Base-by-base conservation (phyloP, 2,797 vertebrate species). In the Cynopterus sphinx region DNA sequence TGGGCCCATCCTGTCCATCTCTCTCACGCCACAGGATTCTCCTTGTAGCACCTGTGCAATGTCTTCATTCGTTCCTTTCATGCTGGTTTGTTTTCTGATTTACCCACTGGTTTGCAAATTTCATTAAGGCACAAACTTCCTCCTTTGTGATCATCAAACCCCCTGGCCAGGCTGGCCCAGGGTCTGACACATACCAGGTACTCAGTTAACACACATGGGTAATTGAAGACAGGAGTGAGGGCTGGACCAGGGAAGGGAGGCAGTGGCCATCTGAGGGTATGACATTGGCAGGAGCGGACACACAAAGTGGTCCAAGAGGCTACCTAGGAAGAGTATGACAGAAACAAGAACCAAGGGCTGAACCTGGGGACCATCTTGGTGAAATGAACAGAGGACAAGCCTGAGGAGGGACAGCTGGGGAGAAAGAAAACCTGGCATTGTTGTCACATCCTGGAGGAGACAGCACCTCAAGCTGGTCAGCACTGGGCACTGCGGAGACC, bases 21-120 rank as follows among this genome's bases (percentile, higher is more conserved):
- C 13, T 3, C 19, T 24, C 13, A 3, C 15, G 28, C 51, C 43
- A 26, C 0, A 2, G n/a, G 16, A 2, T 5, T 41, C 22, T 55
- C 59, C 28, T 51, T 2, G 2, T 43, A 31, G 51, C 19, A 3
- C 31, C 43, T 26, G 6, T 2, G 1, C 5, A 2, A 13, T 12
- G 5, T 41, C 43, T 39, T 78, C 39, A 41, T 65, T 46, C 5
- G 0, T 41, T 70, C 13, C 26, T 57, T 73, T 78, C 41, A 41
- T 53, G 24, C 81, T 59, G 2, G 0, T 33, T 9, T 46, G 10
- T 71, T 53, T 6, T 73, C 39, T 13, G 10, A 22, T 19, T 57
- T 13, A 1, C 53, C 43, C 9, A 1, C 5, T 33, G 70, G 55
- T 39, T 31, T 67, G 49, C 61, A 49, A 43, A 15, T 74, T 67